These are phyloP conservation scores for Serinus canaria DNA, from an alignment of 2,113 vertebrate genomes.

Conservation along the genomic window DNA sequence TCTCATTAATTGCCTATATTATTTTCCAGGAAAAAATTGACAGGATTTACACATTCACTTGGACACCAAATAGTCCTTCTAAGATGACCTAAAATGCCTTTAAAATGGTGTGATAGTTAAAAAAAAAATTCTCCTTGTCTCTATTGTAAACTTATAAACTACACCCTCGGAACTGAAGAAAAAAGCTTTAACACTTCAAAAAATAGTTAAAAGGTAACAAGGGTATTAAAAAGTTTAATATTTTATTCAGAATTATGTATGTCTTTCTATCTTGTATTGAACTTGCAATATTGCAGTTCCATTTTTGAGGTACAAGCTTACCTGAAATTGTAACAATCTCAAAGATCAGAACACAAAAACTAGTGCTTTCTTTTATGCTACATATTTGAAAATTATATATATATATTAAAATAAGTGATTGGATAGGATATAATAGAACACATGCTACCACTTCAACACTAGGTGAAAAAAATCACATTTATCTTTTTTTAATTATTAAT, in stretches of 20 bases:
- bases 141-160: background rate
- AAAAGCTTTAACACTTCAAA: background rate
- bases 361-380: background rate
- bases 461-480: background rate
- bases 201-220: background rate
- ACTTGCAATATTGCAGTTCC: background rate
- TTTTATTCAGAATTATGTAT: background rate
- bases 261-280: background rate
- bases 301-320: background rate
- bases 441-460: background rate
- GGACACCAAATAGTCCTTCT: background rate
- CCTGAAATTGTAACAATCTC: background rate
- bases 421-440: conserved; percentile 20
- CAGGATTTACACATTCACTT: too few relatives aligned
- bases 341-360: background rate
- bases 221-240: background rate
- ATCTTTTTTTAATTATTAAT: background rate
- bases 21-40: background rate
- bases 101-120: background rate
- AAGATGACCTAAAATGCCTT: background rate
- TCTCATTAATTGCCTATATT: background rate
- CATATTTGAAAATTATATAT: conserved; percentile 44
- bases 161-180: background rate
- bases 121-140: background rate
- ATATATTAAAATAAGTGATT: background rate